phyloP scores from a whole-genome alignment of 1,140 invertebrate genomes.

The Heliothis subflexa region DNA sequence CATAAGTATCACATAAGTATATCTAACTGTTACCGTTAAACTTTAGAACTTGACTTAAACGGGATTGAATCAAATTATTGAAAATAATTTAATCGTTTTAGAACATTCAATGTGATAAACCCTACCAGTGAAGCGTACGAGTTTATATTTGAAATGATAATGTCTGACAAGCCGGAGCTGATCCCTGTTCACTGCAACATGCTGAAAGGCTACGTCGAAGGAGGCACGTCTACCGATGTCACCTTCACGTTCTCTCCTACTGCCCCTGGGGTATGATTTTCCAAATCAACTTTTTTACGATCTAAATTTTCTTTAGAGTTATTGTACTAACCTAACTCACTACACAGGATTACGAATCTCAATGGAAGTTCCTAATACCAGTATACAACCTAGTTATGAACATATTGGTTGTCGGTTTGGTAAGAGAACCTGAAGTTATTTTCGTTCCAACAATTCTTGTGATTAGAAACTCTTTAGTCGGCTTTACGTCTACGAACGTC shows the following conservation, averaged over 20 bases:
- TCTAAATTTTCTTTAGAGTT: too few species aligned
- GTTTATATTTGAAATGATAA: conserved; percentile 77
- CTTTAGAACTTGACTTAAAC: too few species aligned
- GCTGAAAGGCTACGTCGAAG: conserved; percentile 77
- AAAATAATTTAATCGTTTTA: conserved; percentile 44
- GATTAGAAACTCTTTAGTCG: conserved; percentile 77
- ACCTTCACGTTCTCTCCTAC: conserved; percentile 79
- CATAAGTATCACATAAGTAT: too few species aligned
- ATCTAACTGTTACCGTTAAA: too few species aligned
- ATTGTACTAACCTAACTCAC: too few species aligned
- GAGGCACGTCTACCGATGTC: conserved; percentile 74
- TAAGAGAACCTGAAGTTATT: conserved; percentile 74
- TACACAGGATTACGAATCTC: conserved; percentile 74
- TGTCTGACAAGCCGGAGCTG: conserved; percentile 70
- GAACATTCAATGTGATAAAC: conserved; percentile 76
- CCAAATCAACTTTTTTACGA: conserved; percentile 10
- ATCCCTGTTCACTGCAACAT: conserved; percentile 77
- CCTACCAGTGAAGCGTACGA: conserved; percentile 76
- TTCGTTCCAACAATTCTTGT: conserved; percentile 76
- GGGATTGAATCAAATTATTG: neutral
- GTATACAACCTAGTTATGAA: conserved; percentile 65
- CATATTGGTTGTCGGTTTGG: conserved; percentile 73
- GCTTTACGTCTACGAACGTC: conserved; percentile 68
- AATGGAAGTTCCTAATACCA: conserved; percentile 78
- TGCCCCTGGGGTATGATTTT: conserved; percentile 67